phyloP scores from a whole-genome alignment of 2,113 vertebrate species.

The Phyllostomus hastatus region DNA sequence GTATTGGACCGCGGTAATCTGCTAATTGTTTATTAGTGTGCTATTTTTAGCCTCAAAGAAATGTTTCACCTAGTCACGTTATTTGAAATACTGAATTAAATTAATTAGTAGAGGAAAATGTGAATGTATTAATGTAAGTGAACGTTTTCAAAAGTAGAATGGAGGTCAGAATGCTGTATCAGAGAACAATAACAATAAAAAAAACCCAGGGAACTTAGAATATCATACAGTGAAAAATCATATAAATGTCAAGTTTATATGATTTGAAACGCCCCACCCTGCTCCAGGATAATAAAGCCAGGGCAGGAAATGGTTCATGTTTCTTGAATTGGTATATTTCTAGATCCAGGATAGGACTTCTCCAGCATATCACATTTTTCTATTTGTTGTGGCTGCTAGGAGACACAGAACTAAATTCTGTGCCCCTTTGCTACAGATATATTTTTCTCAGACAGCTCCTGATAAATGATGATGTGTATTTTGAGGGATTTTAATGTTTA shows the following conservation, averaged over 20 bases:
- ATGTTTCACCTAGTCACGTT: neutral
- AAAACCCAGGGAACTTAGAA: neutral
- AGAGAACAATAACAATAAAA: neutral
- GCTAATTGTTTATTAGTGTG: neutral
- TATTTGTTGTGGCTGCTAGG: neutral
- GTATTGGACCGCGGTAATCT: neutral
- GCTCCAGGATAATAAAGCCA: neutral
- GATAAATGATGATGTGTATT: neutral
- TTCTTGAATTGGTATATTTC: neutral
- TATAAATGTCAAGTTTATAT: neutral
- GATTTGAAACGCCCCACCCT: neutral
- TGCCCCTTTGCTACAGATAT: neutral
- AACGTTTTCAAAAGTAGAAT: neutral
- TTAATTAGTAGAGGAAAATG: neutral
- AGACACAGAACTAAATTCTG: neutral
- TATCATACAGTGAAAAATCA: neutral
- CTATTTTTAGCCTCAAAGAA: constrained; percentile 47
- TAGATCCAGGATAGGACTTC: neutral
- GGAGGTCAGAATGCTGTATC: neutral
- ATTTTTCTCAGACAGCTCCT: neutral
- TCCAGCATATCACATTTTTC: neutral
- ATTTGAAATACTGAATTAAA: constrained; percentile 43
- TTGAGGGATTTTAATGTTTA: neutral
- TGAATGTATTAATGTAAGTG: constrained; percentile 26
- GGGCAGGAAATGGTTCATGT: neutral